phyloP scores from a whole-genome alignment of 2,797 vertebrate species.

The Brachyrhaphis roseni region DNA sequence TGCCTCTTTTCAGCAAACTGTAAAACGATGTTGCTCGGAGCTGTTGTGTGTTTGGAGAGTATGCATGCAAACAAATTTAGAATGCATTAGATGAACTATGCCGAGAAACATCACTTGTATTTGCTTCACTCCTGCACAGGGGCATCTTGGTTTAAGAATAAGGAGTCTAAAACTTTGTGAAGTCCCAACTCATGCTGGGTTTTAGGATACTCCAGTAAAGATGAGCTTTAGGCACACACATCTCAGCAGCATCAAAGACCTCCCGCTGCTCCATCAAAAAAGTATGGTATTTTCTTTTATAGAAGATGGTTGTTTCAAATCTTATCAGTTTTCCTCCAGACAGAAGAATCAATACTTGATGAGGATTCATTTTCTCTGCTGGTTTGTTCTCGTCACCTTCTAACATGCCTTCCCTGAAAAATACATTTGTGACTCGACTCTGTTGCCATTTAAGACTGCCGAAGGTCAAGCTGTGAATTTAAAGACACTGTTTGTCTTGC shows the following conservation, averaged over 20 bases:
- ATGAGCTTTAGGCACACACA: conserved; percentile 17
- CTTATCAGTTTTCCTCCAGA: conserved; percentile 36
- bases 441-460: conserved; percentile 44
- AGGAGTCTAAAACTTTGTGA: conserved; percentile 25
- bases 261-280: conserved; percentile 6
- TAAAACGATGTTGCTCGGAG: conserved; percentile 42
- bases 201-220: conserved; percentile 17
- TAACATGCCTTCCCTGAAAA: conserved; percentile 65
- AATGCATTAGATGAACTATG: conserved; percentile 17
- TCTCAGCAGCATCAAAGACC: conserved; percentile 2
- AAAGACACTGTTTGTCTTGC: conserved; percentile 70
- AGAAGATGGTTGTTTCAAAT: conserved; percentile 44
- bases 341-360: conserved; percentile 63
- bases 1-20: conserved; percentile 42
- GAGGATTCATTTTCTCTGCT: conserved; percentile 52
- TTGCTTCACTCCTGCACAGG: conserved; percentile 24
- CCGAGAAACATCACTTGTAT: conserved; percentile 31
- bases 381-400: conserved; percentile 42
- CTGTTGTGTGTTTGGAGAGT: conserved; percentile 20
- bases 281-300: conserved; percentile 27
- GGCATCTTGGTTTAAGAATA: conserved; percentile 32
- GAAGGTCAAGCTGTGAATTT: conserved; percentile 72
- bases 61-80: conserved; percentile 22
- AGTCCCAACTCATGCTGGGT: conserved; percentile 14
- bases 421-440: conserved; percentile 62